Base-by-base conservation (phyloP, 2,113 vertebrate species). In the Onychostruthus taczanowskii region DNA sequence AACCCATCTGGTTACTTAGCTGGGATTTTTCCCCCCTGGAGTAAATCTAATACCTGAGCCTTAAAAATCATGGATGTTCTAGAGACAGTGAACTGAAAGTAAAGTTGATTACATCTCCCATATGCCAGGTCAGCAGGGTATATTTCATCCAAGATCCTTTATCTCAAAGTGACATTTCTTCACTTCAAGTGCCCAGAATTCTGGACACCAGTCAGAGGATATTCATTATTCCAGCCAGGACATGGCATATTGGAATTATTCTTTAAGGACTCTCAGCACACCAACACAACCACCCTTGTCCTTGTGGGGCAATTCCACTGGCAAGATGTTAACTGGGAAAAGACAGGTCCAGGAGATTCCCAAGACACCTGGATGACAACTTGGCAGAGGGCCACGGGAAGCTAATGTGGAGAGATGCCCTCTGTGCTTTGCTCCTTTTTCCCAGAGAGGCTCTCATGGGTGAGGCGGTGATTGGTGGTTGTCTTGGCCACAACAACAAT, bases 391-490 rank as follows among this genome's bases (percentile, higher is more conserved):
- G 10, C 23, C 44, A 44, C 0, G 0, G 27, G 77, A 52, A 66
- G 44, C 26, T 37, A 0, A 73, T 18, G 35, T n/a, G 35, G 21
- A 58, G 26, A 52, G 27, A 6, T 37, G 52, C 22, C 20, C 33
- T 74, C 39, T 7, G 22, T 46, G 52, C 13, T 74, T 52, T 59
- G 77, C 28, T 39, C 0, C 61, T 33, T 59, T 28, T 28, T 52
- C 33, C 77, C 46, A 59, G 69, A 37, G 50, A 46, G 33, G 27
- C 28, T 59, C 13, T 67, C 0, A 0, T 28, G 28, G 61, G 19
- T 39, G 16, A 53, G 23, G 33, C 26, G 39, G 39, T 0, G 2
- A 17, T 1, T 53, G 53, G 19, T n/a, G 69, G 19, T 52, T 1
- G 2, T 33, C 37, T 46, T 39, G 77, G 53, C 37, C 52, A 46